Evolutionary conservation across 2,113 vertebrate genomes (phyloP).

Genomic region (Monarcha castaneiventris): DNA sequence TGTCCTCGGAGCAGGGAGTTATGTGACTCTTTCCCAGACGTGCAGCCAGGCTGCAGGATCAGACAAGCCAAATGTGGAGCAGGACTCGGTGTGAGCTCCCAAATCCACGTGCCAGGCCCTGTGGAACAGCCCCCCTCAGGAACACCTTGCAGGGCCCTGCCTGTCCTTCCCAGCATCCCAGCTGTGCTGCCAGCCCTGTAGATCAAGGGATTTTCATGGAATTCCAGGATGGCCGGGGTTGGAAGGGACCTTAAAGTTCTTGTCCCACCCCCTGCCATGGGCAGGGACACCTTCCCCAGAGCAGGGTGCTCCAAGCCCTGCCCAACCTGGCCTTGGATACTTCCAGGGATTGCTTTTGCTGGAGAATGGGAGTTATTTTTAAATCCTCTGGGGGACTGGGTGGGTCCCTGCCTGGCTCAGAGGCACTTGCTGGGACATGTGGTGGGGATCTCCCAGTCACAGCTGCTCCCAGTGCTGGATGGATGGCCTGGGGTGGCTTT

Average conservation of each 20-base stretch:
- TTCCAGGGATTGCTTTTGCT: background rate
- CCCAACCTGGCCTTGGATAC: background rate
- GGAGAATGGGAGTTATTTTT: background rate
- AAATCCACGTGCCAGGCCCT: accelerated
- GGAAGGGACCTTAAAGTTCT: background rate
- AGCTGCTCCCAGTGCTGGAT: constrained; percentile 12
- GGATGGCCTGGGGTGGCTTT: background rate
- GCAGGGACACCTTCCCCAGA: background rate
- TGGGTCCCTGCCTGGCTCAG: background rate
- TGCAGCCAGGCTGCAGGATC: background rate
- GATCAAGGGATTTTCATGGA: background rate
- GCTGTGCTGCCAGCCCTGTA: background rate
- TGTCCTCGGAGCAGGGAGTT: background rate
- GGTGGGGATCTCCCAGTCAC: background rate
- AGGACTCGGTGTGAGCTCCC: background rate
- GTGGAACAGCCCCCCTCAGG: background rate
- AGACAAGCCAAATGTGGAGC: background rate
- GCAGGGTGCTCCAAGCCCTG: background rate
- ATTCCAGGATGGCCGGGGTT: accelerated
- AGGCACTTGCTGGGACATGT: constrained; percentile 29
- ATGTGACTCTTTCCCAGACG: background rate
- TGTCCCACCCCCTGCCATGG: background rate
- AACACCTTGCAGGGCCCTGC: background rate
- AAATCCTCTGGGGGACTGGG: background rate
- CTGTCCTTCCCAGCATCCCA: background rate